Percentiles rank a stretch among this genome's conserved stretches.
Evolutionary conservation across 2,888 invertebrate species (phyloP).

Genomic region (Ophioninae sp.): DNA sequence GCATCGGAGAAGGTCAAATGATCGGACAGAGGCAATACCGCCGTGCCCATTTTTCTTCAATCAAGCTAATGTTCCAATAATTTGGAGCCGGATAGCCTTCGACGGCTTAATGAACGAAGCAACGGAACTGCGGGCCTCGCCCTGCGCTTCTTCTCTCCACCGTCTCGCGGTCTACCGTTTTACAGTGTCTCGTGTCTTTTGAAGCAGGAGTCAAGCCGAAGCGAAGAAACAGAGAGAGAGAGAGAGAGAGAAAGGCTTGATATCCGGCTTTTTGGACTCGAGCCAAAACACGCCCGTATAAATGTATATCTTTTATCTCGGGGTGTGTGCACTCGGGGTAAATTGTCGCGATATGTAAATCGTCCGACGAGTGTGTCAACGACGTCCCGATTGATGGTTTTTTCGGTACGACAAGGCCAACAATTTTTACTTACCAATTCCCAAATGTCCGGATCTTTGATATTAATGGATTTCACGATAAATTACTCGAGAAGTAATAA

Average conservation of each 20-base stretch:
- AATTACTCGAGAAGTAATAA: no score
- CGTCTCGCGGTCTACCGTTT: slow-evolving; percentile 22
- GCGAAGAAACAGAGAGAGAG: neutral
- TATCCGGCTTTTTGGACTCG: slow-evolving; percentile 56
- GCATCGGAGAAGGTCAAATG: slow-evolving; percentile 56
- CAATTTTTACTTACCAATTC: neutral
- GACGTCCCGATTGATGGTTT: slow-evolving; percentile 19
- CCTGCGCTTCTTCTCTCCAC: slow-evolving; percentile 43
- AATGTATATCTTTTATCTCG: slow-evolving; percentile 23
- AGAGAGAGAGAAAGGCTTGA: slow-evolving; percentile 31
- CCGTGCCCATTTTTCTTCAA: slow-evolving; percentile 78
- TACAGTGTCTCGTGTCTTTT: neutral
- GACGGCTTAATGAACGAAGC: slow-evolving; percentile 73
- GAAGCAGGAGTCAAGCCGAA: neutral
- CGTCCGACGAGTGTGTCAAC: slow-evolving; percentile 19
- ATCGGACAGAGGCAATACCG: slow-evolving; percentile 63
- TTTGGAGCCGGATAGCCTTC: slow-evolving; percentile 72
- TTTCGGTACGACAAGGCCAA: no score
- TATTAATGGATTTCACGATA: no score
- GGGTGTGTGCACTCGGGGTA: slow-evolving; percentile 44
- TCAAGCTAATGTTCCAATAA: slow-evolving; percentile 80
- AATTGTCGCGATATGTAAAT: slow-evolving; percentile 49
- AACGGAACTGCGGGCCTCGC: slow-evolving; percentile 71
- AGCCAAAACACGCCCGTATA: slow-evolving; percentile 43
- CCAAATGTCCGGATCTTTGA: no score